phyloP scores from a whole-genome alignment of 2,888 invertebrate genomes.

The Ormyrus pomaceus region DNA sequence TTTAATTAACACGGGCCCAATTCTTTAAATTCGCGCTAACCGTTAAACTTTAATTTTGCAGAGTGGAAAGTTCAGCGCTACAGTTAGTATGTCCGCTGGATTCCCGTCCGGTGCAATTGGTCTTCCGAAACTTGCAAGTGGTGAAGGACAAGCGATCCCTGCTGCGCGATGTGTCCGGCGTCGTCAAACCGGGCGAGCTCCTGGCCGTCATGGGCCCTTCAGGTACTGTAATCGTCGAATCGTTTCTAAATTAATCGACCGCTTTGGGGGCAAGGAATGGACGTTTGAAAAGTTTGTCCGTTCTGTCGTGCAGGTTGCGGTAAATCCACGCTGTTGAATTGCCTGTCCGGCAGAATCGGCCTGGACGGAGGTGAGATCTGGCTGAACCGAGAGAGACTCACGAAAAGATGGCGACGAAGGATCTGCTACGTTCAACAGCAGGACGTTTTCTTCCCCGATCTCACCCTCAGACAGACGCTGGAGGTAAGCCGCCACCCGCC shows the following conservation, averaged over 20 bases:
- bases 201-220: slow-evolving; percentile 90
- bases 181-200: slow-evolving; percentile 86
- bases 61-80: slow-evolving; percentile 79
- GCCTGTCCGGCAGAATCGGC: slow-evolving; percentile 83
- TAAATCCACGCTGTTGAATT: slow-evolving; percentile 87
- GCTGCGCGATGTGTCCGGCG: slow-evolving; percentile 84
- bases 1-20: no score
- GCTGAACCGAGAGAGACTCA: slow-evolving; percentile 81
- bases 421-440: slow-evolving; percentile 90
- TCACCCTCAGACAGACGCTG: slow-evolving; percentile 86
- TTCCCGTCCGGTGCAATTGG: slow-evolving; percentile 81
- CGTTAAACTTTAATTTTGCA: slow-evolving; percentile 70
- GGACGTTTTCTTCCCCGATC: slow-evolving; percentile 87
- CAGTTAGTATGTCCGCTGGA: slow-evolving; percentile 80
- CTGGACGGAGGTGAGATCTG: slow-evolving; percentile 82
- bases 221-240: slow-evolving; percentile 75
- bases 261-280: no score
- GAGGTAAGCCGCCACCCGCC: slow-evolving; percentile 75
- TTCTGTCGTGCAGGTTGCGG: slow-evolving; percentile 77
- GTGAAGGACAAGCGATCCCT: slow-evolving; percentile 78
- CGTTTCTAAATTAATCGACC: no score
- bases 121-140: slow-evolving; percentile 81
- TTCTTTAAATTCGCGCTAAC: no score
- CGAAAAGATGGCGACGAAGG: slow-evolving; percentile 84
- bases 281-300: neutral